Conservation (phyloP, 1,140 invertebrate species). For the Halictus rubicundus region DNA sequence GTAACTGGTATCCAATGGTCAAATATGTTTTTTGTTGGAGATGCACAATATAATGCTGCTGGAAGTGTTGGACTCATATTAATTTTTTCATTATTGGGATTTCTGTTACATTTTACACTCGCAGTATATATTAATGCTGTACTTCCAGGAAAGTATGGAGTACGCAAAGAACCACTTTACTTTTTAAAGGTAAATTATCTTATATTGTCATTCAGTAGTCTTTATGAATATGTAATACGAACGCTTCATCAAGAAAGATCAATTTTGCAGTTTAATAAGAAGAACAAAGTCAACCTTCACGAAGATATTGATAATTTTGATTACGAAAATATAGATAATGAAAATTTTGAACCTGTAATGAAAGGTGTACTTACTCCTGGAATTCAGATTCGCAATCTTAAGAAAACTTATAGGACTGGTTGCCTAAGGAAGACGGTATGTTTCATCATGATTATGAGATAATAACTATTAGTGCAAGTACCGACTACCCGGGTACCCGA, state of each 20-base stretch:
- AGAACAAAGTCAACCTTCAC: slow-evolving; percentile 70
- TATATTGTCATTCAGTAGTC: background rate
- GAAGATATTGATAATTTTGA: slow-evolving; percentile 60
- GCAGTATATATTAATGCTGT: slow-evolving; percentile 80
- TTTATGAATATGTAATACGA: background rate
- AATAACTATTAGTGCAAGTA: too few species aligned
- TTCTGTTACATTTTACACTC: slow-evolving; percentile 61
- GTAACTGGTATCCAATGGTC: slow-evolving; percentile 65
- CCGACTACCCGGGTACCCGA: too few species aligned
- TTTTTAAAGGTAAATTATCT: slow-evolving; percentile 76
- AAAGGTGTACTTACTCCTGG: slow-evolving; percentile 64
- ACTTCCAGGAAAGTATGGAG: slow-evolving; percentile 81
- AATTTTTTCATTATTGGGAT: slow-evolving; percentile 65
- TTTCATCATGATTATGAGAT: too few species aligned
- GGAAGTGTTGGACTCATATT: slow-evolving; percentile 64
- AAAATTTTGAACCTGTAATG: slow-evolving; percentile 72
- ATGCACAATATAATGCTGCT: slow-evolving; percentile 31
- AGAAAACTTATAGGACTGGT: slow-evolving; percentile 71
- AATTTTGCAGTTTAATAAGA: slow-evolving; percentile 66
- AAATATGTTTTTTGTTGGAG: slow-evolving; percentile 59
- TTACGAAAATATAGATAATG: slow-evolving; percentile 55
- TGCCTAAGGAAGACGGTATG: slow-evolving; percentile 68
- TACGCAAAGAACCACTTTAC: slow-evolving; percentile 81
- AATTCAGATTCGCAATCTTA: slow-evolving; percentile 76
- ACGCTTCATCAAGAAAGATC: background rate